phyloP scores from a whole-genome alignment of 2,113 vertebrate species.

The Pholis gunnellus region DNA sequence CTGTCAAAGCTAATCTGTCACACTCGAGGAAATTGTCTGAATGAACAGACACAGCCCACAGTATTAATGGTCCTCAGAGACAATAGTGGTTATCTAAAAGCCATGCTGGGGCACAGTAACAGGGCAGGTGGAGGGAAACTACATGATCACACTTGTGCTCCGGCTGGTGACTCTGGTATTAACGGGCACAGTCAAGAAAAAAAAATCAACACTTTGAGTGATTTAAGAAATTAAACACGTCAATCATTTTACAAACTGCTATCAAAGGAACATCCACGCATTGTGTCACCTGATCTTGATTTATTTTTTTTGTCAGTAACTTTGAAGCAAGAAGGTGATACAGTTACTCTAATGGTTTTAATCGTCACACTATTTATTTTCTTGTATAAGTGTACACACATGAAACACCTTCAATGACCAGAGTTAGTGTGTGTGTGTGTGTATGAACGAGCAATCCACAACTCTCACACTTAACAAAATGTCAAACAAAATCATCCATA shows the following conservation, averaged over 20 bases:
- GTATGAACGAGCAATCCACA: background rate
- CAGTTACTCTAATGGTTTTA: background rate
- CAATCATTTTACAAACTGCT: background rate
- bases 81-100: constrained; percentile 5
- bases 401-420: constrained; percentile 1
- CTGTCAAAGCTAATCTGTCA: constrained; percentile 52
- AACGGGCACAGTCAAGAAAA: background rate
- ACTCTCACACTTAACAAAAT: constrained; percentile 26
- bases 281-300: background rate
- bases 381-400: background rate
- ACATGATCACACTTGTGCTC: background rate
- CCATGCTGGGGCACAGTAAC: background rate
- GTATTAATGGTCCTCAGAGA: constrained; percentile 7
- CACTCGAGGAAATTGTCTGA: constrained; percentile 26
- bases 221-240: background rate
- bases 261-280: background rate
- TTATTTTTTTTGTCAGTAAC: background rate
- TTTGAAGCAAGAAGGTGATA: background rate
- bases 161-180: background rate
- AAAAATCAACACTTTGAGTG: background rate
- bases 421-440: background rate
- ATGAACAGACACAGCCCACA: constrained; percentile 3
- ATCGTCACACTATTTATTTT: background rate
- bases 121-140: background rate
- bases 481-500: constrained; percentile 24